Conservation (phyloP, 2,888 invertebrate genomes). For the Gibbula magus region DNA sequence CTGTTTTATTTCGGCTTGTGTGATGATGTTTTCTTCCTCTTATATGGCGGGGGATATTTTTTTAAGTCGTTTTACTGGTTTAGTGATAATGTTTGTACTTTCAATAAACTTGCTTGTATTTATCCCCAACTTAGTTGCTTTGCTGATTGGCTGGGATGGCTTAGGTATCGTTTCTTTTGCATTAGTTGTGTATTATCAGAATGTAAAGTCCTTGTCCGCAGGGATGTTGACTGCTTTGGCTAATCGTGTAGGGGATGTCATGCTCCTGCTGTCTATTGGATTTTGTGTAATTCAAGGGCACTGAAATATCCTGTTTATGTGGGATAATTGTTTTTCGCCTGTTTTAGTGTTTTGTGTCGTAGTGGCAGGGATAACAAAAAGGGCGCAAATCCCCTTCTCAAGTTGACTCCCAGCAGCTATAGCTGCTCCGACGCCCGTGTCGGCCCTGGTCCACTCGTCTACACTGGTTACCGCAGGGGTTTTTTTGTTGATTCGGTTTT, state of each 20-base stretch:
- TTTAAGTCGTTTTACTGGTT: slow-evolving; percentile 81
- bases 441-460: slow-evolving; percentile 86
- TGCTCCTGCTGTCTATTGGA: slow-evolving; percentile 80
- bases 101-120: slow-evolving; percentile 83
- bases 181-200: slow-evolving; percentile 85
- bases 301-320: slow-evolving; percentile 76
- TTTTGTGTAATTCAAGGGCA: slow-evolving; percentile 53
- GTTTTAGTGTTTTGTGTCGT: slow-evolving; percentile 75
- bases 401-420: slow-evolving; percentile 85
- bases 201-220: slow-evolving; percentile 82
- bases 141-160: slow-evolving; percentile 85
- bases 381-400: slow-evolving; percentile 88
- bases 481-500: slow-evolving; percentile 85
- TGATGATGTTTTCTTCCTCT: slow-evolving; percentile 81
- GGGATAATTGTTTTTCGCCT: slow-evolving; percentile 75
- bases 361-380: slow-evolving; percentile 83
- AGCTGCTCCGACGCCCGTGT: slow-evolving; percentile 86
- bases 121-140: slow-evolving; percentile 83
- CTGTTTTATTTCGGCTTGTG: slow-evolving; percentile 80
- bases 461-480: slow-evolving; percentile 87
- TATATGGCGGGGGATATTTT: slow-evolving; percentile 81
- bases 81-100: slow-evolving; percentile 82
- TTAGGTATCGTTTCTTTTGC: slow-evolving; percentile 84
- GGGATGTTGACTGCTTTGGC: slow-evolving; percentile 84
- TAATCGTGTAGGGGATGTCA: slow-evolving; percentile 85